These are phyloP conservation scores for Cryptus viduatorius DNA, from an alignment of 2,888 invertebrate species.

Conservation along the genomic window DNA sequence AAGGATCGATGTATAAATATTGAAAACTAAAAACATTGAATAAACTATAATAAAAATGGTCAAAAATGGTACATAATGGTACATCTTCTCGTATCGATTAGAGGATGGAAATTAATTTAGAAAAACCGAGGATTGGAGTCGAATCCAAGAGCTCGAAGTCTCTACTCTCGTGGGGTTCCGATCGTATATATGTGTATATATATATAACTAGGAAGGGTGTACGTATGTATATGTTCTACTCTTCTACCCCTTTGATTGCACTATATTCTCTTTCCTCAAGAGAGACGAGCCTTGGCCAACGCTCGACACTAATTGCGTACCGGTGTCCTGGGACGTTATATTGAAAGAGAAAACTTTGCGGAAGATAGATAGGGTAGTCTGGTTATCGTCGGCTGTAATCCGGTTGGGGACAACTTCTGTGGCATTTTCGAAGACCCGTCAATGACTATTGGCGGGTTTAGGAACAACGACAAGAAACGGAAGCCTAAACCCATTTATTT, in stretches of 20 bases:
- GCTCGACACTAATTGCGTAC: constrained; percentile 17
- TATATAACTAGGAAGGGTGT: neutral
- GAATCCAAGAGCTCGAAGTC: neutral
- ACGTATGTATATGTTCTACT: neutral
- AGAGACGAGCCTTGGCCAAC: neutral
- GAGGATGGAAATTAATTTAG: constrained; percentile 45
- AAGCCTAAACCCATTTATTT: too few relatives aligned
- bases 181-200: neutral
- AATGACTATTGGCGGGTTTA: neutral
- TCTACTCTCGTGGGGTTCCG: neutral
- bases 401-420: neutral
- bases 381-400: neutral
- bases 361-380: neutral
- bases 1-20: too few relatives aligned
- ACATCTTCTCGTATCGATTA: constrained; percentile 16
- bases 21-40: too few relatives aligned
- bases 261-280: neutral
- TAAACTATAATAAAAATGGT: too few relatives aligned
- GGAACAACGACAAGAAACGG: too few relatives aligned
- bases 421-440: neutral
- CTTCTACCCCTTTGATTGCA: too few relatives aligned
- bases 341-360: constrained; percentile 7
- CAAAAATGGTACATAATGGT: too few relatives aligned
- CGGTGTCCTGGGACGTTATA: constrained; percentile 15
- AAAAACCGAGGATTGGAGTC: constrained; percentile 19